Evolutionary conservation across 2,113 vertebrate genomes (phyloP).

Genomic region (Alligator mississippiensis): DNA sequence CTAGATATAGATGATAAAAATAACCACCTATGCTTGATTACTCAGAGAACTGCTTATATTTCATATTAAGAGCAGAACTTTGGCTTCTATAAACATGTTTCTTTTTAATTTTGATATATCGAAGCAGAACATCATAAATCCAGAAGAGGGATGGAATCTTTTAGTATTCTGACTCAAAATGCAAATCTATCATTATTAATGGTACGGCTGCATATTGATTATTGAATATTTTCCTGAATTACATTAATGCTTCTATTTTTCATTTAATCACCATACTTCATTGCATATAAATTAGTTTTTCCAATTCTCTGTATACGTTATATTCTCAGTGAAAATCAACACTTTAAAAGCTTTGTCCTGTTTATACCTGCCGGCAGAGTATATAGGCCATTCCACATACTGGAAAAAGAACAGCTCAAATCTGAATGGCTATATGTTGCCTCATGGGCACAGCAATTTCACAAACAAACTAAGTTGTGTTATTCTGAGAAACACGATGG

Average conservation of each 20-base stretch:
- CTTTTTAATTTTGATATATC: not conserved
- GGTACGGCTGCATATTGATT: not conserved
- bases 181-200: not conserved
- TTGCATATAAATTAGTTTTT: not conserved
- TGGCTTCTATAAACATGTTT: slow-evolving; percentile 2
- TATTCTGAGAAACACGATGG: not conserved
- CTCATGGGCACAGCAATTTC: rapidly evolving
- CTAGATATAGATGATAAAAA: not conserved
- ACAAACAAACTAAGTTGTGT: not conserved
- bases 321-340: not conserved
- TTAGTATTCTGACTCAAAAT: not conserved
- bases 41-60: slow-evolving; percentile 20
- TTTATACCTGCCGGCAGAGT: not conserved
- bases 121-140: not conserved
- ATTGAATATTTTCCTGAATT: not conserved
- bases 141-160: not conserved
- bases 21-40: slow-evolving; percentile 17
- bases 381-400: not conserved
- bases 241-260: not conserved
- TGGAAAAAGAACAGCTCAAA: rapidly evolving
- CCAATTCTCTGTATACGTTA: not conserved
- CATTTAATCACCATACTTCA: not conserved
- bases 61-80: slow-evolving; percentile 16
- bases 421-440: rapidly evolving
- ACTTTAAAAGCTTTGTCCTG: not conserved